These are phyloP conservation scores for Carlito syrichta DNA, from an alignment of 2,113 vertebrate genomes.

Conservation along the genomic window DNA sequence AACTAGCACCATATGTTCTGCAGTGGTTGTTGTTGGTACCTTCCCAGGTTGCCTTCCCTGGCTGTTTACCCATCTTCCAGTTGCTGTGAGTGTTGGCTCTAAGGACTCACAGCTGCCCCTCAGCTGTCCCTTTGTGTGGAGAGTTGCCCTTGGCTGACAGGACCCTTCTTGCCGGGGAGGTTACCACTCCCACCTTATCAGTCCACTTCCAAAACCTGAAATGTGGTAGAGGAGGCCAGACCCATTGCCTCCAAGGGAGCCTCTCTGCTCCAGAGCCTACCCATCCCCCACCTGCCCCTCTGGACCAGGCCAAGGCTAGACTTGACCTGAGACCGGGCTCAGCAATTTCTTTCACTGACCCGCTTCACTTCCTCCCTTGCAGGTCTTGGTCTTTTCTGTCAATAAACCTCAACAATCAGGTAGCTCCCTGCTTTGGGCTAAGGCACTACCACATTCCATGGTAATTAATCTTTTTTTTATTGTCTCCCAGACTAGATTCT, in stretches of 20 bases:
- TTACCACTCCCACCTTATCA: not conserved
- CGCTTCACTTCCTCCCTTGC: not conserved
- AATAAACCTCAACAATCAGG: not conserved
- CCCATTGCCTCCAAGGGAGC: not conserved
- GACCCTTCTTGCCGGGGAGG: not conserved
- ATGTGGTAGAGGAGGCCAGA: not conserved
- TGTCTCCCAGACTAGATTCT: not conserved
- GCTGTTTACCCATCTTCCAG: not conserved
- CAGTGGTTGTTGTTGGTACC: no score
- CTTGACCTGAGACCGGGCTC: not conserved
- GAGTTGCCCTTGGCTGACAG: not conserved
- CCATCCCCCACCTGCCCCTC: not conserved
- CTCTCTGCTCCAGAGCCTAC: not conserved
- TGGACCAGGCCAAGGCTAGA: not conserved
- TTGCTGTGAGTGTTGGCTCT: not conserved
- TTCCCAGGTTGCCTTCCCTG: not conserved
- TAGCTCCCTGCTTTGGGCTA: not conserved
- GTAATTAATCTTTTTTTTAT: not conserved
- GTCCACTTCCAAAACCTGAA: not conserved
- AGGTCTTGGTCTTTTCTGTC: not conserved
- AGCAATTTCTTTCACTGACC: not conserved
- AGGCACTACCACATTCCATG: not conserved
- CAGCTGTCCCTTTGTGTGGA: not conserved
- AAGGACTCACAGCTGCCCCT: not conserved
- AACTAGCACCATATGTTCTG: rapidly evolving